These are phyloP conservation scores for Bombus waltoni DNA, from an alignment of 1,140 invertebrate species.

Conservation along the genomic window DNA sequence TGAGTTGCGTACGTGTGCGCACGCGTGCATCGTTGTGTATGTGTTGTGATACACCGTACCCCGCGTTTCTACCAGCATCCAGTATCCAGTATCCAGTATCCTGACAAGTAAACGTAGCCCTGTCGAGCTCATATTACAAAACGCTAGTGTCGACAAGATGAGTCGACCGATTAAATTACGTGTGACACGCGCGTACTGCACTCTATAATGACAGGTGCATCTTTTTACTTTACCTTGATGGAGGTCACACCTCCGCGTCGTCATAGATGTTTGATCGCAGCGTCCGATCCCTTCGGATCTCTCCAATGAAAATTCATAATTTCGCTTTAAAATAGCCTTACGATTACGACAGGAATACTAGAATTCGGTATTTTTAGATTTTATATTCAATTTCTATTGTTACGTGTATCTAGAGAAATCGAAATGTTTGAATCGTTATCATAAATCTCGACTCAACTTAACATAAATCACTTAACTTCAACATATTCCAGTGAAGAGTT, in stretches of 20 bases:
- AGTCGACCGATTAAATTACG: slow-evolving; percentile 54
- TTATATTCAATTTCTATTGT: neutral
- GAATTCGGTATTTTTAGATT: neutral
- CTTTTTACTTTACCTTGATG: slow-evolving; percentile 1
- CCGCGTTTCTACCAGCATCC: slow-evolving; percentile 19
- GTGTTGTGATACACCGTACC: neutral
- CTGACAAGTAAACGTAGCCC: slow-evolving; percentile 36
- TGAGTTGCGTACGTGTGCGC: slow-evolving; percentile 31
- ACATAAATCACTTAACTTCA: neutral
- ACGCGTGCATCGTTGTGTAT: slow-evolving; percentile 27
- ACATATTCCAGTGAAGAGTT: neutral
- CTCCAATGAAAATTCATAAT: neutral
- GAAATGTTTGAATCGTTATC: neutral
- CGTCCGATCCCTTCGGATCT: neutral
- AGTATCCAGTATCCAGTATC: slow-evolving; percentile 41
- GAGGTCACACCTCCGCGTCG: neutral
- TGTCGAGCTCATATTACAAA: slow-evolving; percentile 47
- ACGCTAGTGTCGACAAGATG: slow-evolving; percentile 44
- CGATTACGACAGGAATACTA: neutral
- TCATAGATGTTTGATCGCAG: neutral
- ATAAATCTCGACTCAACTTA: neutral
- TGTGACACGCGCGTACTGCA: slow-evolving; percentile 30
- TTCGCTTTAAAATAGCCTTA: neutral
- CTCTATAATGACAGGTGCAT: slow-evolving; percentile 11
- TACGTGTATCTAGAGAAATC: neutral